phyloP scores from a whole-genome alignment of 2,888 invertebrate species.

The Linnaemya tessellans region DNA sequence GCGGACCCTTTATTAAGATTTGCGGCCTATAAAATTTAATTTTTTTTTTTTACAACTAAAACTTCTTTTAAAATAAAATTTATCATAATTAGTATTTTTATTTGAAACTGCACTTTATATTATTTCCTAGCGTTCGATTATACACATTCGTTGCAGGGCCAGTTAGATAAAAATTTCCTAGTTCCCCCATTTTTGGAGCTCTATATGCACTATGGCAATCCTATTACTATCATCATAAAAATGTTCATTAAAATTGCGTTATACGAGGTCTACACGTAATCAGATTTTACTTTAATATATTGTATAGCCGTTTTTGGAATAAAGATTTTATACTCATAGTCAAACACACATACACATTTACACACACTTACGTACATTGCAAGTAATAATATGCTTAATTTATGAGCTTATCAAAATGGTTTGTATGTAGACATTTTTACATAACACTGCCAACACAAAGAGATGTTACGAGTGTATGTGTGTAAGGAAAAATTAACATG shows the following conservation, averaged over 20 bases:
- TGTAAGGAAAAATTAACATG: background rate
- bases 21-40: no score
- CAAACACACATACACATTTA: constrained; percentile 3
- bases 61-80: no score
- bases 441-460: constrained; percentile 16
- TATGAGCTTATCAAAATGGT: constrained; percentile 68
- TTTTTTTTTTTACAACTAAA: no score
- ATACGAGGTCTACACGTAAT: constrained; percentile 46
- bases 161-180: no score
- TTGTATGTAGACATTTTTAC: constrained; percentile 63
- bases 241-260: constrained; percentile 56
- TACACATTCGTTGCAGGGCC: no score
- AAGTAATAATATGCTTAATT: constrained; percentile 66
- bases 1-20: no score
- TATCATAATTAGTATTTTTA: no score
- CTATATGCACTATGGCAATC: background rate
- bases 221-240: constrained; percentile 57
- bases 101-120: no score
- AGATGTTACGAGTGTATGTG: no score
- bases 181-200: no score
- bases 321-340: background rate
- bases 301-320: background rate
- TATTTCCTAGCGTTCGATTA: no score
- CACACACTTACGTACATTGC: constrained; percentile 17
- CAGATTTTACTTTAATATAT: constrained; percentile 38